Evolutionary conservation across 2,888 invertebrate genomes (phyloP).

Genomic region (Drosophila glabriapex): DNA sequence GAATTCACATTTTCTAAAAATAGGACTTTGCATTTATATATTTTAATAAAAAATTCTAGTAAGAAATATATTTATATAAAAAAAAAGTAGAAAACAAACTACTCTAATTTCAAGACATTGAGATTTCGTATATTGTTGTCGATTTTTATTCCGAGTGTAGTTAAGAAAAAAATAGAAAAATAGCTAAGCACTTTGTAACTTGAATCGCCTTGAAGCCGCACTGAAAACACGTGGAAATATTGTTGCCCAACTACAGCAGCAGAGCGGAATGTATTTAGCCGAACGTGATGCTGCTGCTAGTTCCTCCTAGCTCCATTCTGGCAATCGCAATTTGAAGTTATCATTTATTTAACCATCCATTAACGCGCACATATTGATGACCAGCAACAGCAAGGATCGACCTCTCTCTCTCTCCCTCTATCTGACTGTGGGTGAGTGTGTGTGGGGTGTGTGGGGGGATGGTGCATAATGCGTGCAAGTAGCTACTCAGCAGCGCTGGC

Average conservation of each 20-base stretch:
- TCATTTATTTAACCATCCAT: conserved; percentile 81
- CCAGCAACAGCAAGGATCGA: conserved; percentile 29
- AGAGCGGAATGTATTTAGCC: conserved; percentile 72
- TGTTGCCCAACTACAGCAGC: conserved; percentile 67
- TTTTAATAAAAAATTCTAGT: background rate
- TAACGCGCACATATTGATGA: conserved; percentile 79
- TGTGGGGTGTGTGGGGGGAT: background rate
- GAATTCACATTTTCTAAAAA: background rate
- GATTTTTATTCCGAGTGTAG: background rate
- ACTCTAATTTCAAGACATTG: background rate
- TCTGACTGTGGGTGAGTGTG: background rate
- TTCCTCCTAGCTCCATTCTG: conserved; percentile 13
- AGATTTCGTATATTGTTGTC: background rate
- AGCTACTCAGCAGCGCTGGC: conserved; percentile 49
- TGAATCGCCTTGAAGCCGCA: conserved; percentile 33
- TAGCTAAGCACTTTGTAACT: conserved; percentile 44
- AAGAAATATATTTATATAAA: background rate
- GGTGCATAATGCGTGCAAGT: conserved; percentile 52
- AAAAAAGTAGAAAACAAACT: background rate
- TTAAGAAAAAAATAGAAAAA: conserved; percentile 8
- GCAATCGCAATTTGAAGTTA: conserved; percentile 80
- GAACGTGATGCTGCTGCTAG: conserved; percentile 61
- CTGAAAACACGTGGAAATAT: conserved; percentile 77
- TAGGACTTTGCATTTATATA: background rate
- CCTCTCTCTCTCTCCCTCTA: background rate